Conservation (phyloP, 1,140 invertebrate genomes). For the Vollenhovia emeryi region DNA sequence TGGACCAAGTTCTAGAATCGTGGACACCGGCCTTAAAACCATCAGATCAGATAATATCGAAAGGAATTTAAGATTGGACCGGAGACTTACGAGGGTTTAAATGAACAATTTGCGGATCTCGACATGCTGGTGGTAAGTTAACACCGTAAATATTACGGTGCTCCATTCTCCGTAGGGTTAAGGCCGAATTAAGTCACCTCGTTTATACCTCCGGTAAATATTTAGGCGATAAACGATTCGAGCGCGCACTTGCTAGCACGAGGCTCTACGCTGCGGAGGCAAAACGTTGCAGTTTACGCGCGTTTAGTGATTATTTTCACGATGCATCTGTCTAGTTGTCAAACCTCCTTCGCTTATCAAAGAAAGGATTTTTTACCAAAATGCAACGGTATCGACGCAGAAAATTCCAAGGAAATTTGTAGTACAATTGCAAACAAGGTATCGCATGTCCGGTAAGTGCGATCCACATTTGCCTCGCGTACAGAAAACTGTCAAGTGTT, state of each 20-base stretch:
- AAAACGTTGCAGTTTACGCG: conserved; percentile 60
- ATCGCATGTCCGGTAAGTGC: neutral
- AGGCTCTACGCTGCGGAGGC: conserved; percentile 53
- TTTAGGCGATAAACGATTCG: conserved; percentile 78
- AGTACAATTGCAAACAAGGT: neutral
- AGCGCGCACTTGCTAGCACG: conserved; percentile 70
- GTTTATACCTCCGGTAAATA: conserved; percentile 78
- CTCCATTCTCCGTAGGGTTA: conserved; percentile 38
- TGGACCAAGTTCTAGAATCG: too few relatives aligned
- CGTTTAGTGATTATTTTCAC: neutral
- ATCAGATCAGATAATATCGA: neutral
- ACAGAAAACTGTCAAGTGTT: neutral
- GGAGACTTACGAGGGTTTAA: conserved; percentile 16
- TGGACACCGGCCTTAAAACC: too few relatives aligned
- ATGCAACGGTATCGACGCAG: neutral
- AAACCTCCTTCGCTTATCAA: neutral
- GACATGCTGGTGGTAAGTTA: neutral
- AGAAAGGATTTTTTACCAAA: neutral
- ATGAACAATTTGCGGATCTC: conserved; percentile 24
- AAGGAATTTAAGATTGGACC: neutral
- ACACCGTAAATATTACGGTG: conserved; percentile 48
- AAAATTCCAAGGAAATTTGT: neutral
- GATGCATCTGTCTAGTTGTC: neutral
- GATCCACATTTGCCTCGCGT: neutral
- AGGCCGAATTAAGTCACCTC: conserved; percentile 68